Percentiles rank a stretch among this genome's conserved stretches.
These are phyloP conservation scores for Drosophila willistoni DNA, from an alignment of 1,140 invertebrate species.

Conservation along the genomic window DNA sequence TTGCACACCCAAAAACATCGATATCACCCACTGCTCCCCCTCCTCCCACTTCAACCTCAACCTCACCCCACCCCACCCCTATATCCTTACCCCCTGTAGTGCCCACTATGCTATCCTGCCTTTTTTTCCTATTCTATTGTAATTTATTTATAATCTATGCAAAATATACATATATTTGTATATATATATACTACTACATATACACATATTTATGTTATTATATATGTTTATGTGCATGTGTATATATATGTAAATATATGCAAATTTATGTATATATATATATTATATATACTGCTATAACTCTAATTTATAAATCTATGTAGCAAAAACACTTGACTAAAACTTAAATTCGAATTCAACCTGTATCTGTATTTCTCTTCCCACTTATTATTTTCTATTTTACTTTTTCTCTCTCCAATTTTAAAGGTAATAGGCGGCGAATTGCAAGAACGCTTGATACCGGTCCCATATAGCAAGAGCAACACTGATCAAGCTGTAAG, in stretches of 20 bases:
- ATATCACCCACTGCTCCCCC: constrained; percentile 6
- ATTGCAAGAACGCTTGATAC: constrained; percentile 99
- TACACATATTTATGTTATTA: neutral
- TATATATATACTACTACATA: no score
- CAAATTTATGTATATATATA: constrained; percentile 3
- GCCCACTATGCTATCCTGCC: constrained; percentile 16
- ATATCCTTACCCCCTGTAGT: constrained; percentile 1
- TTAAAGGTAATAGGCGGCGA: constrained; percentile 99
- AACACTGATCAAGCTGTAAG: constrained; percentile 99
- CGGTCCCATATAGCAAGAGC: constrained; percentile 99
- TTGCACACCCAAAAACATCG: constrained; percentile 9
- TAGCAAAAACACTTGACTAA: constrained; percentile 15
- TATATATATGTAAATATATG: constrained; percentile 1
- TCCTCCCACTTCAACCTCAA: constrained; percentile 9
- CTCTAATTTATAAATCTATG: constrained; percentile 18
- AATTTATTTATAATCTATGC: constrained; percentile 24
- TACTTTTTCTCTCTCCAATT: constrained; percentile 67
- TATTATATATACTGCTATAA: constrained; percentile 15
- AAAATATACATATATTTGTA: neutral
- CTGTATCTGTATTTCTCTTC: constrained; percentile 58
- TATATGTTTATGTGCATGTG: constrained; percentile 7
- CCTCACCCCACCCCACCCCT: neutral
- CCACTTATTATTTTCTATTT: constrained; percentile 74
- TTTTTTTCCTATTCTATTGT: constrained; percentile 25
- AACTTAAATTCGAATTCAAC: constrained; percentile 43